Evolutionary conservation across 2,113 vertebrate genomes (phyloP), one percentile per base, ranked within the genome.

Genomic region (Cyanoliseus patagonus): DNA sequence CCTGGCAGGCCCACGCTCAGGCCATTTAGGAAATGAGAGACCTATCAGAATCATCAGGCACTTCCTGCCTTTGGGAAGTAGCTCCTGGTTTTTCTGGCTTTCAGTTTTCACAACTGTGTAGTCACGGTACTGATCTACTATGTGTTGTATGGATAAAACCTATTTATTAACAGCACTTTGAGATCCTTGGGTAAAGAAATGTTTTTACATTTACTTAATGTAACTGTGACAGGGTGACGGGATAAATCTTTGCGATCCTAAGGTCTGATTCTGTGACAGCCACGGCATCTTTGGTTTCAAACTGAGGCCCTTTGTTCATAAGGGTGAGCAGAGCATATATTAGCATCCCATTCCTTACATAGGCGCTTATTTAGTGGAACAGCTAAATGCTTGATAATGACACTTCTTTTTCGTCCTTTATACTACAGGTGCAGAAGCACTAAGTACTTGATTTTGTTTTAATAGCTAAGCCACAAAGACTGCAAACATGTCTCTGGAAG

Each of bases 401-500:
- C 35, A 47, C 7, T 83, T 79, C 64, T 42, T 92, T 80, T 81
- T 82, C 11, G 30, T 88, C 63, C 30, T 53, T 85, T 57, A 7
- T 66, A 24, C 76, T 83, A 39, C 69, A 95, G 83, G 39, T 74
- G 47, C 64, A 72, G 86, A 64, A 92, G 30, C 30, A 41, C 82
- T 0, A 61, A 37, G n/a, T 57, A 55, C n/a, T 90, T 53, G 62
- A 39, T 80, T 90, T 76, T 25, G 10, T 49, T 86, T 52, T 62
- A 39, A 83, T 79, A 78, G 67, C 70, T 75, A 74, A 97, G 22
- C 77, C 55, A 39, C 51, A 83, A 84, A 70, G 90, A 70, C 88
- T 79, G 35, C 94, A 97, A 68, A 68, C 88, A 98, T 98, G 98
- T 97, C 98, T 13, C 88, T 98, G 83, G 97, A 98, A n/a, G 94